Conservation (phyloP, 2,888 invertebrate genomes). For the Icerya purchasi region DNA sequence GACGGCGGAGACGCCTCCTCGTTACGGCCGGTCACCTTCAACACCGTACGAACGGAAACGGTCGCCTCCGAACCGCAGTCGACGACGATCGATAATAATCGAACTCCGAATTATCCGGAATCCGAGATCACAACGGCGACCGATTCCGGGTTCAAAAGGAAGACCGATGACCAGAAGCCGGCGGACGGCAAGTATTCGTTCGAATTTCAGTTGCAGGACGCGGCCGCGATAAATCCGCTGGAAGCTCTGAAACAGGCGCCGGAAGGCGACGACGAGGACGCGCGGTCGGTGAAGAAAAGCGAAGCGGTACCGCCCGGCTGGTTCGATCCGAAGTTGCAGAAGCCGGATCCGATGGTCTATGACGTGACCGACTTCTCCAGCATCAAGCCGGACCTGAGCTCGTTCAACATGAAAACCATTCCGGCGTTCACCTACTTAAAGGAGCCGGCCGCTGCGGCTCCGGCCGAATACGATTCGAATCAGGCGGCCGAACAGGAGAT, state of each 20-base stretch:
- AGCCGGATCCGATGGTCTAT: slow-evolving; percentile 6
- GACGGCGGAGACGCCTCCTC: slow-evolving; percentile 11
- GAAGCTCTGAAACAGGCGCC: slow-evolving; percentile 5
- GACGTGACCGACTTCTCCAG: slow-evolving; percentile 13
- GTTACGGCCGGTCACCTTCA: neutral
- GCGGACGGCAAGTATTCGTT: neutral
- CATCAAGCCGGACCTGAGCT: slow-evolving; percentile 13
- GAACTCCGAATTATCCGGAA: neutral
- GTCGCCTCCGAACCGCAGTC: neutral
- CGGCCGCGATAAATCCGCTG: slow-evolving; percentile 11
- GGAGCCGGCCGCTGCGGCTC: slow-evolving; percentile 6
- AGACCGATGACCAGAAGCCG: neutral
- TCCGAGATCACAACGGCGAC: neutral
- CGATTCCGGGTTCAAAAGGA: neutral
- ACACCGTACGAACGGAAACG: neutral
- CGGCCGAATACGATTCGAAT: no score
- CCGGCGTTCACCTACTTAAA: slow-evolving; percentile 13
- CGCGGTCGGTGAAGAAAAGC: slow-evolving; percentile 16
- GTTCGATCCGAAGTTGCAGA: slow-evolving; percentile 10
- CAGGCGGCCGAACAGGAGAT: slow-evolving; percentile 4
- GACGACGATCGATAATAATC: neutral
- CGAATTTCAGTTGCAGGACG: neutral
- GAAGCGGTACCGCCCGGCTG: slow-evolving; percentile 17
- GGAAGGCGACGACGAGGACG: slow-evolving; percentile 2
- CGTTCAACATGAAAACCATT: slow-evolving; percentile 13